Evolutionary conservation across 2,113 vertebrate species (phyloP).

Genomic region (Accipiter virgatus): DNA sequence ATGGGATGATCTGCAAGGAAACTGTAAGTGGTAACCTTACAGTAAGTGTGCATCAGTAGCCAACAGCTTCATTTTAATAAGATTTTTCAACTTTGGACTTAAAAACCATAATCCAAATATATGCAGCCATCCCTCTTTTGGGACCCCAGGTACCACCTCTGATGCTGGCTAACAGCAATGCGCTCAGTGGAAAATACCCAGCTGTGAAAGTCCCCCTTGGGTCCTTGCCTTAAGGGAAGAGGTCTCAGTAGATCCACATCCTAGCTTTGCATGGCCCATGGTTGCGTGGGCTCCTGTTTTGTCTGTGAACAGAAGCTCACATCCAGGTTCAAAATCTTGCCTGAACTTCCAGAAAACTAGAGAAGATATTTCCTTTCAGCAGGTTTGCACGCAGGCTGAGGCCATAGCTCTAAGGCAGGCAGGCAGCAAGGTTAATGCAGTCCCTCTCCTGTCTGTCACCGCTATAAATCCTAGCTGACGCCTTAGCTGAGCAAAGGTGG

Average conservation of each 20-base stretch:
- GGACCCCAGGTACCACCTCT: not conserved
- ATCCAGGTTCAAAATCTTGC: not conserved
- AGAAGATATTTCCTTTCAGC: not conserved
- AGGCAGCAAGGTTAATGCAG: not conserved
- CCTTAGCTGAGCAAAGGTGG: not conserved
- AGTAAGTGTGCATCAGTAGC: not conserved
- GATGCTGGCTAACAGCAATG: not conserved
- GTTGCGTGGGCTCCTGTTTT: not conserved
- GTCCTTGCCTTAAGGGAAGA: fast-evolving
- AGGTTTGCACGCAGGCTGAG: not conserved
- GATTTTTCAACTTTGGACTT: not conserved
- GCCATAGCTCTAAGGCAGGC: not conserved
- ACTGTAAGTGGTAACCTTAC: not conserved
- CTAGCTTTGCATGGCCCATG: fast-evolving
- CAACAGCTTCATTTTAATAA: not conserved
- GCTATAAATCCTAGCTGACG: not conserved
- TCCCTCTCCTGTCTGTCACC: not conserved
- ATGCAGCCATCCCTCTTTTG: not conserved
- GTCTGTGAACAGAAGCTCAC: not conserved
- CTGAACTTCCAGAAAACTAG: not conserved
- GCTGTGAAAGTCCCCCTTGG: not conserved
- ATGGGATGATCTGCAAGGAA: not conserved
- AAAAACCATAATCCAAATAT: not conserved
- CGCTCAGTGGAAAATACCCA: fast-evolving
- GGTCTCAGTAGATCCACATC: not conserved